These are phyloP conservation scores for Paradisaea rubra DNA, from an alignment of 2,113 vertebrate genomes.

Conservation along the genomic window DNA sequence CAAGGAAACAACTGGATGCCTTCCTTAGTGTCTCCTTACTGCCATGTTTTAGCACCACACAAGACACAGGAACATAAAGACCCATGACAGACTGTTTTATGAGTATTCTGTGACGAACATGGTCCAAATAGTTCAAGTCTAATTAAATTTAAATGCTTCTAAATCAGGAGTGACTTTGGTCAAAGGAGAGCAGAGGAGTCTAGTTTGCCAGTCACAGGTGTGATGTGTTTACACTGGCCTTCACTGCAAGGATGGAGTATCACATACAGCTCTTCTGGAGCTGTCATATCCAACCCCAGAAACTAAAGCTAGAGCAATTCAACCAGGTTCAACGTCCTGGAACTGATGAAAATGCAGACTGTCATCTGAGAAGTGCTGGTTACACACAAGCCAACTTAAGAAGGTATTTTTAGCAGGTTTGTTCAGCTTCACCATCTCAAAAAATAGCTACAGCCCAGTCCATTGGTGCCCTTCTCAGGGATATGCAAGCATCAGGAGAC, in stretches of 20 bases:
- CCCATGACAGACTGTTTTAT: neutral
- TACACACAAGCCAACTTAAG: neutral
- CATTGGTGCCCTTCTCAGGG: neutral
- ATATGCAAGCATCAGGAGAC: neutral
- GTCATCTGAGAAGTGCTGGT: neutral
- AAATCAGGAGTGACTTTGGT: neutral
- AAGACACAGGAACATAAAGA: neutral
- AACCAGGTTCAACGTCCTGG: neutral
- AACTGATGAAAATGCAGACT: conserved; percentile 23
- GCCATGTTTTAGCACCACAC: neutral
- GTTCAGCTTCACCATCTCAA: neutral
- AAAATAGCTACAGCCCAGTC: neutral
- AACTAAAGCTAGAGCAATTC: neutral
- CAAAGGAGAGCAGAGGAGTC: neutral
- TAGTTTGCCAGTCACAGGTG: neutral
- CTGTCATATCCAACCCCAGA: neutral
- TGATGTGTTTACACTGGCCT: neutral
- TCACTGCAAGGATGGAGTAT: neutral
- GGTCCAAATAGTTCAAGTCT: neutral
- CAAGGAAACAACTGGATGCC: neutral
- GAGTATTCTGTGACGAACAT: neutral
- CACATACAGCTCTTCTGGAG: neutral
- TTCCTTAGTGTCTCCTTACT: neutral
- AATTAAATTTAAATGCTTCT: neutral
- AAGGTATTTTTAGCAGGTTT: conserved; percentile 19